Conservation (phyloP, 2,113 vertebrate species). For the Eleginops maclovinus region DNA sequence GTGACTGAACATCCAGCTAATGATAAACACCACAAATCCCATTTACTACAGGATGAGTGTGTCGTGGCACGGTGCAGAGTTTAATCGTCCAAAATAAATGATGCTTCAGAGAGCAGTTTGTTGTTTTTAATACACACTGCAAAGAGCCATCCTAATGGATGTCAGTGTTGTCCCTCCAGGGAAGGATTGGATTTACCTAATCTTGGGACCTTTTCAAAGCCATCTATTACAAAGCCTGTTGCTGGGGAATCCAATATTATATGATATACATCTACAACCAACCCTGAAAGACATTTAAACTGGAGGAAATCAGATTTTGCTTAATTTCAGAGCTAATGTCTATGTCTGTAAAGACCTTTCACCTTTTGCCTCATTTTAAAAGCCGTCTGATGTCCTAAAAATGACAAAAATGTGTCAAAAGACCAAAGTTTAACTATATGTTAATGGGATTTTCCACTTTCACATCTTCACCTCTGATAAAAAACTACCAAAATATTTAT, state of each 20-base stretch:
- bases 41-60: slow-evolving; percentile 14
- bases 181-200: slow-evolving; percentile 28
- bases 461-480: no score
- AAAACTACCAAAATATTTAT: no score
- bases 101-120: slow-evolving; percentile 10
- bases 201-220: slow-evolving; percentile 29
- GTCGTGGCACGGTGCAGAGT: slow-evolving; percentile 3
- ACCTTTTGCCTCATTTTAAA: no score
- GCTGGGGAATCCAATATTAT: neutral
- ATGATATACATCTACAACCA: neutral
- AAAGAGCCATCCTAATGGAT: slow-evolving; percentile 25
- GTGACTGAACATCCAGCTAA: neutral
- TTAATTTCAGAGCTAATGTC: neutral
- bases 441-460: no score
- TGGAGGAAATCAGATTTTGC: neutral
- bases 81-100: slow-evolving; percentile 19
- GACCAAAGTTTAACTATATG: no score
- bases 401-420: no score
- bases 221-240: neutral
- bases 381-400: no score
- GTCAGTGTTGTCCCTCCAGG: neutral
- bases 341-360: neutral
- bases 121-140: neutral
- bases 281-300: neutral
- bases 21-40: neutral